Evolutionary conservation across 2,113 vertebrate genomes (phyloP).

Genomic region (Pagrus major): DNA sequence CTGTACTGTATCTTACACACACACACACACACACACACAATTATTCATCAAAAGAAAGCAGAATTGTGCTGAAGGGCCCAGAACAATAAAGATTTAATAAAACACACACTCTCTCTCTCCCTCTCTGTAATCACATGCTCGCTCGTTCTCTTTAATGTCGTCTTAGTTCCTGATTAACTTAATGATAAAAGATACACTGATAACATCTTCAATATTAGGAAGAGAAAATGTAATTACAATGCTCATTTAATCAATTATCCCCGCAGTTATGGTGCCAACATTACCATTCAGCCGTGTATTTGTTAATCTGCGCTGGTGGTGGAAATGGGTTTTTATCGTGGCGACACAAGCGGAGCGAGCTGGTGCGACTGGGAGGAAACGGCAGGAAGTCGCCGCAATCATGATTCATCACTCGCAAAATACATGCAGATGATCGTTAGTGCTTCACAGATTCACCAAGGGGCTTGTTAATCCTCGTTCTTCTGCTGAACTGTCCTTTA

Average conservation of each 20-base stretch:
- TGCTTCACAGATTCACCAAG: conserved; percentile 6
- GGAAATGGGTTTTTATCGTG: conserved; percentile 32
- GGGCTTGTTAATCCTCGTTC: neutral
- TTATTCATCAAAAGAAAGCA: conserved; percentile 17
- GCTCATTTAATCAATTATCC: conserved; percentile 71
- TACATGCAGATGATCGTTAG: conserved; percentile 21
- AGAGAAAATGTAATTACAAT: conserved; percentile 70
- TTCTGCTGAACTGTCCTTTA: neutral
- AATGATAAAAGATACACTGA: conserved; percentile 69
- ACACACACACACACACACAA: neutral
- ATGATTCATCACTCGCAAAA: conserved; percentile 34
- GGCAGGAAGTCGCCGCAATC: conserved; percentile 21
- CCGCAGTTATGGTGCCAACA: conserved; percentile 33
- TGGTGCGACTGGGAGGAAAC: conserved; percentile 3
- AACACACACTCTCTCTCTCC: conserved; percentile 8
- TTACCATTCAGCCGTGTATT: conserved; percentile 46
- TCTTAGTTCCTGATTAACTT: conserved; percentile 66
- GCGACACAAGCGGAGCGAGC: neutral
- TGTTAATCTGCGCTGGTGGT: conserved; percentile 39
- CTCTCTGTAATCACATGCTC: conserved; percentile 35
- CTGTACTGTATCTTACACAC: neutral
- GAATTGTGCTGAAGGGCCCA: conserved; percentile 7
- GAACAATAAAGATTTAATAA: conserved; percentile 26
- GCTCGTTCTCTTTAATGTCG: conserved; percentile 45
- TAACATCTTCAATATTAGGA: conserved; percentile 68